These are phyloP conservation scores for Leucopternis melanops DNA, from an alignment of 2,113 vertebrate genomes.

Conservation along the genomic window DNA sequence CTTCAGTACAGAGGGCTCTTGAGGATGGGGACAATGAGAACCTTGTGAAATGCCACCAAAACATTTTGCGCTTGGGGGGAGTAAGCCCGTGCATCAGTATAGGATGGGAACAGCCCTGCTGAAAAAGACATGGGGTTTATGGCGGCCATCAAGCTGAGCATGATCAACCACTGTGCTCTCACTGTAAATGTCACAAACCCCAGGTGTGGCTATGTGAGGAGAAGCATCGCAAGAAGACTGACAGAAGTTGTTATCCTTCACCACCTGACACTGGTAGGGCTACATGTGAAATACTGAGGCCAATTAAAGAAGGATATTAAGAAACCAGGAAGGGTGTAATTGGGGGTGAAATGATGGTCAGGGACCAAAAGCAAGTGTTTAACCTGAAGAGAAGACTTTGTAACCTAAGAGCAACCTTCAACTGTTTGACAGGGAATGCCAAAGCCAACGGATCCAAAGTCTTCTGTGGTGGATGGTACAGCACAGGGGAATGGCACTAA, in stretches of 20 bases:
- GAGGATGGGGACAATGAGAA: not conserved
- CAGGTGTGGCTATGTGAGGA: not conserved
- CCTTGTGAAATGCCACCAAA: not conserved
- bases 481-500: not conserved
- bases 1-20: not conserved
- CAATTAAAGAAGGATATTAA: not conserved
- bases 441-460: not conserved
- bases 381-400: not conserved
- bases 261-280: too few species aligned
- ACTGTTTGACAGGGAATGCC: not conserved
- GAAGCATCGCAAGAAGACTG: too few species aligned
- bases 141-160: not conserved
- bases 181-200: too few species aligned
- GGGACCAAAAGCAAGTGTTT: not conserved
- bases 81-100: rapidly evolving
- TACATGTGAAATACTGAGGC: not conserved
- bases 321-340: not conserved
- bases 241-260: not conserved
- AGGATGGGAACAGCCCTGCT: not conserved
- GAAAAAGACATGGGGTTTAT: not conserved
- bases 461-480: not conserved
- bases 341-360: not conserved
- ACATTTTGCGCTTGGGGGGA: not conserved
- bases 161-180: not conserved
- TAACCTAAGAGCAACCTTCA: not conserved